Evolutionary conservation across 30 jellyfish, hydroid and myxozoan species (phyloP).

Genomic region (Hydractinia symbiolongicarpus): DNA sequence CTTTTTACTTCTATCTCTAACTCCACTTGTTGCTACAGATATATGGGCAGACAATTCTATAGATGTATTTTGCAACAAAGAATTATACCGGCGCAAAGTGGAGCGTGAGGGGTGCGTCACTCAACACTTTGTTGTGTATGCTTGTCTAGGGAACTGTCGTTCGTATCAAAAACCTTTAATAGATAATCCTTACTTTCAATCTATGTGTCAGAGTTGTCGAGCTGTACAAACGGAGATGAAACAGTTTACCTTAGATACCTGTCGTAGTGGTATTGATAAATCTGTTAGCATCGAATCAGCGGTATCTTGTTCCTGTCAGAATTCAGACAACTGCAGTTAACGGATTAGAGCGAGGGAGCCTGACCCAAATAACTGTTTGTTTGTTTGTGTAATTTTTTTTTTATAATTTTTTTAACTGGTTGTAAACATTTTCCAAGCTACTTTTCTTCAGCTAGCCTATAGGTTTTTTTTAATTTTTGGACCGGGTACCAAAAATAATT

Average conservation of each 20-base stretch:
- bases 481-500: too few relatives aligned
- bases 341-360: too few relatives aligned
- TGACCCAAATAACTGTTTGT: too few relatives aligned
- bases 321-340: too few relatives aligned
- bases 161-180: constrained; percentile 33
- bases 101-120: constrained; percentile 37
- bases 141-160: constrained; percentile 54
- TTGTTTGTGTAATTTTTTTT: too few relatives aligned
- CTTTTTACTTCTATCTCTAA: not conserved
- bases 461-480: too few relatives aligned
- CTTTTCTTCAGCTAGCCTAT: too few relatives aligned
- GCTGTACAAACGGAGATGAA: constrained; percentile 20
- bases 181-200: constrained; percentile 38
- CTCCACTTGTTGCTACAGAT: not conserved
- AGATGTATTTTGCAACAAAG: constrained; percentile 32
- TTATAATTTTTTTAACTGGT: too few relatives aligned
- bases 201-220: constrained; percentile 38
- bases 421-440: too few relatives aligned
- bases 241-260: constrained; percentile 8
- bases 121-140: constrained; percentile 35
- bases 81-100: not conserved
- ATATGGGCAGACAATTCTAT: constrained; percentile 26
- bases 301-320: constrained; percentile 26
- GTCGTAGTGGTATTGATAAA: constrained; percentile 20
- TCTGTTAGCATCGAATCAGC: constrained; percentile 26